phyloP scores from a whole-genome alignment of 2,888 invertebrate genomes.

The Phaedon cochleariae region DNA sequence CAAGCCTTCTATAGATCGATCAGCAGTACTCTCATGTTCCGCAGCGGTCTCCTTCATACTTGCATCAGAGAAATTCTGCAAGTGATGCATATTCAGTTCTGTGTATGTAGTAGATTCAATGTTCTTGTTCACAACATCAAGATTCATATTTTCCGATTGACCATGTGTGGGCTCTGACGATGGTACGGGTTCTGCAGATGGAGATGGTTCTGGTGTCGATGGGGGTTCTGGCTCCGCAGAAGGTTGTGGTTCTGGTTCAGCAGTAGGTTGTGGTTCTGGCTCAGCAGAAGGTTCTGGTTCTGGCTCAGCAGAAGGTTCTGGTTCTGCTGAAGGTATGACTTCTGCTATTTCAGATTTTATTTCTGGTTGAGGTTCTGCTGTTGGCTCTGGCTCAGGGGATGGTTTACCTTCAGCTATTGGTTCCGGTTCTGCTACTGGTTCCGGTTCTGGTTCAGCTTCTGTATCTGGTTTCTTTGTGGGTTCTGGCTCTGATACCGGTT shows the following conservation, averaged over 20 bases:
- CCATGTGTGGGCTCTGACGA: conserved; percentile 1
- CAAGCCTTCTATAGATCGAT: not conserved
- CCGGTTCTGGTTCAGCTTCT: conserved; percentile 52
- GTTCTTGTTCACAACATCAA: conserved; percentile 13
- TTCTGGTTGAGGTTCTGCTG: conserved; percentile 30
- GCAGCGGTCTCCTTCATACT: conserved; percentile 3
- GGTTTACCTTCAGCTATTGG: conserved; percentile 46
- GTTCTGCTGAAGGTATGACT: conserved; percentile 46
- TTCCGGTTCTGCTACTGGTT: conserved; percentile 59
- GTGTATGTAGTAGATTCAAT: not conserved
- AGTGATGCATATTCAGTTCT: not conserved
- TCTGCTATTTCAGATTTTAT: conserved; percentile 50
- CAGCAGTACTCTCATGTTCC: not conserved
- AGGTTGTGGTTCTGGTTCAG: conserved; percentile 40
- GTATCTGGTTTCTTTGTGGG: conserved; percentile 45
- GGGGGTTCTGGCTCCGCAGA: conserved; percentile 29
- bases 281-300: conserved; percentile 36
- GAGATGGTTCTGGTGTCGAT: conserved; percentile 28
- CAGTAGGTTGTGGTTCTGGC: conserved; percentile 36
- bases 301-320: conserved; percentile 42
- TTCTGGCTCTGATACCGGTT: conserved; percentile 44
- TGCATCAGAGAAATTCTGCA: conserved; percentile 9
- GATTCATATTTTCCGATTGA: conserved; percentile 6
- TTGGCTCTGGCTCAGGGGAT: conserved; percentile 41
- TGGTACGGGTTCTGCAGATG: not conserved